Percentiles rank a stretch among this genome's conserved stretches.
phyloP scores from a whole-genome alignment of 2,797 vertebrate genomes.

The Merluccius polli region DNA sequence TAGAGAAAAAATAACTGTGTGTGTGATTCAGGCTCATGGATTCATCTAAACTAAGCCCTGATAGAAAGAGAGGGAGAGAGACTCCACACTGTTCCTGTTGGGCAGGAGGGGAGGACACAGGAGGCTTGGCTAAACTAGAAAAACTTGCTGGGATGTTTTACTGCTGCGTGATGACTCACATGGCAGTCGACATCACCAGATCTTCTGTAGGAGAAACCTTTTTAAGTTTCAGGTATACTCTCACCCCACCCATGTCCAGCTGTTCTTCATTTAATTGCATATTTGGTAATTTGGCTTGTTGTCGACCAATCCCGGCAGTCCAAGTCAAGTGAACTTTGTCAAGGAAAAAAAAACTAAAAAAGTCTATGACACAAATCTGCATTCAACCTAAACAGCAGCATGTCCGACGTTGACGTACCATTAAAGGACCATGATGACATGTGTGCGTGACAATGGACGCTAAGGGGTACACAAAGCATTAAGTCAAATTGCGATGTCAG shows the following conservation, averaged over 20 bases:
- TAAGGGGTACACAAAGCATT: background rate
- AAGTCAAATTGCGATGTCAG: background rate
- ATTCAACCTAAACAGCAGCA: no score
- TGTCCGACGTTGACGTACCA: no score
- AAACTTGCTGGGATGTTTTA: background rate
- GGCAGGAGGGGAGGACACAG: slow-evolving; percentile 24
- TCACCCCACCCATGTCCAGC: background rate
- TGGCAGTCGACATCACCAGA: background rate
- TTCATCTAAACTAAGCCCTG: slow-evolving; percentile 38
- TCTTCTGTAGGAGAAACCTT: background rate
- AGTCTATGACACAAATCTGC: no score
- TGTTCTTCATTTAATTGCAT: background rate
- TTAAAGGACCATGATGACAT: no score
- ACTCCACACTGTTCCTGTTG: no score
- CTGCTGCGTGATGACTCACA: background rate
- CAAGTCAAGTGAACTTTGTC: background rate
- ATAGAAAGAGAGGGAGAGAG: slow-evolving; percentile 2
- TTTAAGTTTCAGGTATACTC: background rate
- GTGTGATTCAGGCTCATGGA: slow-evolving; percentile 51
- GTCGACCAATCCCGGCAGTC: background rate
- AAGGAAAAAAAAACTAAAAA: background rate
- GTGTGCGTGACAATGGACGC: background rate
- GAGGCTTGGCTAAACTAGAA: background rate
- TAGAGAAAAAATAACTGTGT: background rate
- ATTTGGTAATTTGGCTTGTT: background rate